Evolutionary conservation across 1,140 invertebrate genomes (phyloP), one percentile per base, ranked within the genome.

Genomic region (Eupristina koningsbergeri): DNA sequence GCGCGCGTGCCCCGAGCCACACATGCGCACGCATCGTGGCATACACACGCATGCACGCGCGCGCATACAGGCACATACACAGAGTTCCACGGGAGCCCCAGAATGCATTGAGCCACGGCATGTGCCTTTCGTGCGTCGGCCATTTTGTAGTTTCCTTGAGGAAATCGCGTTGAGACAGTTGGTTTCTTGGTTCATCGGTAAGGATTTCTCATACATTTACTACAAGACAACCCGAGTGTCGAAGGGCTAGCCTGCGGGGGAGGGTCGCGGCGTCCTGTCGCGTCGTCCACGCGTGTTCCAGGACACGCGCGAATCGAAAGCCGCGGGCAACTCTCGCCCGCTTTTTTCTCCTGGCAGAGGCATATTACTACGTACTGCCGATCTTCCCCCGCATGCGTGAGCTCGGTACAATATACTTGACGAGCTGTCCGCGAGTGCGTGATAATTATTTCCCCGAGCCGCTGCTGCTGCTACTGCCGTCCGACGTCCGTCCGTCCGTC

Each of bases 111-210:
- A 93, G 92, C 92, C 92, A 92, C 94, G 93, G 94, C 94, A 94
- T 95, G 94, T 94, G 93, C 93, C 93, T 93, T 92, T 93, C 92
- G 84, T 92, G 92, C 92, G 93, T 94, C 94, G 93, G 94, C 94
- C 94, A 94, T 95, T 94, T 95, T 94, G 94, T 94, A 94, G 94
- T 94, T 93, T 94, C 92, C 91, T 93, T 92, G 93, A 93, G 94
- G 93, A 93, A 93, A 94, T 86, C 74, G 86, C 83, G 86, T 82
- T 88, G 71, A 69, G 64, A 81, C 53, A 73, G 71, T 50, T 50
- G 53, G 34, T 75, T 45, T 61, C 34, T 86, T 63, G 64, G 75
- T 84, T 50, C 39, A 80, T 50, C 67, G 79, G 79, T 58, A 71
- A 80, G 79, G 58, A 76, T 76, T 58, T 50, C n/a, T 47, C 47